Evolutionary conservation across 2,888 invertebrate genomes (phyloP).

Genomic region (Lepeophtheirus nordmannii): DNA sequence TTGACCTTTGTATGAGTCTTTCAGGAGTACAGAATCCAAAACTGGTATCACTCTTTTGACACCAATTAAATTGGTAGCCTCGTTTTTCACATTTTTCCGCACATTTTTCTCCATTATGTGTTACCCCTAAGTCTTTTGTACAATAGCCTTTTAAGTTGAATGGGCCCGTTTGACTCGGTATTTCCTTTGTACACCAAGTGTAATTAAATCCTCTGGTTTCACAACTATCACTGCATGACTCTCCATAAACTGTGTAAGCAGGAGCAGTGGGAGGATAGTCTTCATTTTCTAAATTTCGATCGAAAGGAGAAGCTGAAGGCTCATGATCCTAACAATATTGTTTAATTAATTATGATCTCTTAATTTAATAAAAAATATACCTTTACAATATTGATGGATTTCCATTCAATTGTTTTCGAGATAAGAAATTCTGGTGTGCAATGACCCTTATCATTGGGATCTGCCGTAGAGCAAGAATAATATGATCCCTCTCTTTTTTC

Average conservation of each 20-base stretch:
- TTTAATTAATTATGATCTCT: no score
- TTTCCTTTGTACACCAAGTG: neutral
- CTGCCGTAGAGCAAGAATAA: neutral
- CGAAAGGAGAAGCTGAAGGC: no score
- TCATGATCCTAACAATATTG: no score
- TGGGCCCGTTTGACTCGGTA: neutral
- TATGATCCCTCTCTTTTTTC: neutral
- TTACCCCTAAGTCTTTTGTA: neutral
- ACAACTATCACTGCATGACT: neutral
- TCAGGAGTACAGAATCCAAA: conserved; percentile 1
- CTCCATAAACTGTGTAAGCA: conserved; percentile 1
- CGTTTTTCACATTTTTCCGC: neutral
- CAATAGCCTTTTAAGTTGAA: neutral
- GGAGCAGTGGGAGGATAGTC: neutral
- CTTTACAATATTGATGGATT: no score
- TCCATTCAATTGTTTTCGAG: neutral
- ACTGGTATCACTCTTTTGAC: neutral
- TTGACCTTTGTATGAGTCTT: neutral
- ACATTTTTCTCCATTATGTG: neutral
- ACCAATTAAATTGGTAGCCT: neutral
- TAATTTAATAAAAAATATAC: no score
- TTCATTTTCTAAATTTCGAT: no score
- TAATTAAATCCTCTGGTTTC: neutral
- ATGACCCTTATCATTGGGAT: neutral
- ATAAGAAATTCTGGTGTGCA: neutral